These are phyloP conservation scores for Leptinotarsa lineolata DNA, from an alignment of 1,140 invertebrate genomes.

Conservation along the genomic window DNA sequence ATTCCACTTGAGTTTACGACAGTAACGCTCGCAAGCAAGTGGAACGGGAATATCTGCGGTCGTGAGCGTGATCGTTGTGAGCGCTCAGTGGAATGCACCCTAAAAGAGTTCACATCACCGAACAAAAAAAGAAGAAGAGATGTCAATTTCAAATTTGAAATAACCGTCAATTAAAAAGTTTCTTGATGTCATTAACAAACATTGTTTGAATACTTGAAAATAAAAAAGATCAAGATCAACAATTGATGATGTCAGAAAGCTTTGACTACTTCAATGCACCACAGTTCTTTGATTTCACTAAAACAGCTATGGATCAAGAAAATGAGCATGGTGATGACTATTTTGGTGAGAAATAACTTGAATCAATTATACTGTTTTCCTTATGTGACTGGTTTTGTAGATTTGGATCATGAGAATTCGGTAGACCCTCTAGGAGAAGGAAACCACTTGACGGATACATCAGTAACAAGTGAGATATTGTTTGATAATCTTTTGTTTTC, in stretches of 20 bases:
- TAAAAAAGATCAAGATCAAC: background rate
- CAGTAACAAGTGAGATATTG: background rate
- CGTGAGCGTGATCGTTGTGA: too few species aligned
- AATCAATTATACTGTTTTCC: background rate
- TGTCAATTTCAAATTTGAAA: background rate
- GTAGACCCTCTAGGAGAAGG: background rate
- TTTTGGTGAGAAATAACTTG: constrained; percentile 7
- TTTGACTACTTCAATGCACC: constrained; percentile 21
- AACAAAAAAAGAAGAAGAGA: background rate
- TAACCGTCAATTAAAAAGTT: background rate
- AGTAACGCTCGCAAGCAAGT: too few species aligned
- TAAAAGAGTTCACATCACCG: too few species aligned
- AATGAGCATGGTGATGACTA: background rate
- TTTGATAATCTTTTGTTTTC: too few species aligned
- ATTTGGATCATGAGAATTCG: background rate
- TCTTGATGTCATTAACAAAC: background rate
- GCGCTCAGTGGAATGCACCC: too few species aligned
- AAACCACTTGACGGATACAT: background rate
- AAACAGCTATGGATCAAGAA: background rate
- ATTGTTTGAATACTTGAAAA: background rate
- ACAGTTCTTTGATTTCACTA: constrained; percentile 13
- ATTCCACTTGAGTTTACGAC: too few species aligned
- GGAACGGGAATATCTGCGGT: too few species aligned
- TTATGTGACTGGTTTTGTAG: background rate
- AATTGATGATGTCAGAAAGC: constrained; percentile 11